Evolutionary conservation across 1,140 invertebrate species (phyloP).

Genomic region (Cotesia glomerata): DNA sequence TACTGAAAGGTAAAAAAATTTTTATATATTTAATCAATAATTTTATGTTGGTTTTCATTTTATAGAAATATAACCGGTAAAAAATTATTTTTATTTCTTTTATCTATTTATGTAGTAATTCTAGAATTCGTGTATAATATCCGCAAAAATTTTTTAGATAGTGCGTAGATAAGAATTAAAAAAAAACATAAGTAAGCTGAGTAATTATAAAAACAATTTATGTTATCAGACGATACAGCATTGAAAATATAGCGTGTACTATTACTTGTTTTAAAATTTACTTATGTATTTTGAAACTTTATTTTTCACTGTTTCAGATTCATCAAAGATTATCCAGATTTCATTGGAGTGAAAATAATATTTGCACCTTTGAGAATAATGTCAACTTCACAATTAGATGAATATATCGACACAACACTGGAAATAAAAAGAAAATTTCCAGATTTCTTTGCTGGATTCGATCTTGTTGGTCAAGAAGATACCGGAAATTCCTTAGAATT

Average conservation of each 20-base stretch:
- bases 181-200: too few relatives aligned
- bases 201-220: too few relatives aligned
- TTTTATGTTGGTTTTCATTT: conserved; percentile 7
- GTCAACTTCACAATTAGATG: conserved; percentile 45
- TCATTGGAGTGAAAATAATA: conserved; percentile 75
- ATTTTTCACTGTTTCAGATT: conserved; percentile 57
- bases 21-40: too few relatives aligned
- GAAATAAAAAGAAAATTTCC: conserved; percentile 61
- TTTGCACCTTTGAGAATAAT: conserved; percentile 69
- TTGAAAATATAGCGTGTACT: too few relatives aligned
- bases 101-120: background rate
- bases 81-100: conserved; percentile 2
- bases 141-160: too few relatives aligned
- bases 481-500: conserved; percentile 58
- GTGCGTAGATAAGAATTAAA: too few relatives aligned
- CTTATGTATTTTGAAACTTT: too few relatives aligned
- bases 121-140: too few relatives aligned
- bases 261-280: too few relatives aligned
- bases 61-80: too few relatives aligned
- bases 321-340: conserved; percentile 68
- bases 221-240: too few relatives aligned
- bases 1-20: conserved; percentile 46
- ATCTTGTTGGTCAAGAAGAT: conserved; percentile 70
- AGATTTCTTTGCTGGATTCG: conserved; percentile 71
- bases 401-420: conserved; percentile 60